Percentiles rank a stretch among this genome's conserved stretches.
phyloP scores from a whole-genome alignment of 2,888 invertebrate species.

The Anagyrus pseudococci region DNA sequence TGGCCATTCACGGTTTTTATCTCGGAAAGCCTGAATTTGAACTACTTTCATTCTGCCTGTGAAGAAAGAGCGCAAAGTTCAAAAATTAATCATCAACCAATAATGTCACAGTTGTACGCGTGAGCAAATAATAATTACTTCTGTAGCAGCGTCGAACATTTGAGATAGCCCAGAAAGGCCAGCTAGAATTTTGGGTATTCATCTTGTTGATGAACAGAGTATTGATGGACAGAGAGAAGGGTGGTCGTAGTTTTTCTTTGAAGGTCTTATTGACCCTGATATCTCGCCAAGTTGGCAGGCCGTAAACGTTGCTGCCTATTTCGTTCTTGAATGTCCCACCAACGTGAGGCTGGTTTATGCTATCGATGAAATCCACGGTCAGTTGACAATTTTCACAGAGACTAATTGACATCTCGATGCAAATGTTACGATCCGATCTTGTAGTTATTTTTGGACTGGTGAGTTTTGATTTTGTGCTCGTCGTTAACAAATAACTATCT shows the following conservation, averaged over 20 bases:
- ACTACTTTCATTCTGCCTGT: constrained; percentile 35
- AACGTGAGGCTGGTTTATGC: not conserved
- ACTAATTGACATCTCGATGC: constrained; percentile 43
- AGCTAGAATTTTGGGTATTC: constrained; percentile 30
- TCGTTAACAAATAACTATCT: constrained; percentile 43
- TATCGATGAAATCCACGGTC: constrained; percentile 32
- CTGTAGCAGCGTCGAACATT: constrained; percentile 37
- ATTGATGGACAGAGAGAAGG: constrained; percentile 32
- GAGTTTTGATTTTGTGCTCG: constrained; percentile 17
- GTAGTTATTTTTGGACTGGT: constrained; percentile 26
- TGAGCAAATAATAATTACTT: constrained; percentile 5
- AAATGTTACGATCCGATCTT: constrained; percentile 25
- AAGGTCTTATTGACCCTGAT: constrained; percentile 20
- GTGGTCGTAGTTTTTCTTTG: not conserved
- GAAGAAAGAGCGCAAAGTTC: too few relatives aligned
- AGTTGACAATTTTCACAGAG: constrained; percentile 44
- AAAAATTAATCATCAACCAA: too few relatives aligned
- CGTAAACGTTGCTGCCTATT: not conserved
- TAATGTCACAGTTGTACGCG: not conserved
- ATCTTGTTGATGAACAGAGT: constrained; percentile 16
- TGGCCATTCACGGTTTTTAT: constrained; percentile 39
- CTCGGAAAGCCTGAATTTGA: constrained; percentile 27
- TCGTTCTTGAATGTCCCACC: constrained; percentile 8
- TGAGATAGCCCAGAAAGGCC: constrained; percentile 46
- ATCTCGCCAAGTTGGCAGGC: constrained; percentile 19